These are phyloP conservation scores for Trissolcus brochymenae DNA, from an alignment of 2,888 invertebrate genomes.

Conservation along the genomic window DNA sequence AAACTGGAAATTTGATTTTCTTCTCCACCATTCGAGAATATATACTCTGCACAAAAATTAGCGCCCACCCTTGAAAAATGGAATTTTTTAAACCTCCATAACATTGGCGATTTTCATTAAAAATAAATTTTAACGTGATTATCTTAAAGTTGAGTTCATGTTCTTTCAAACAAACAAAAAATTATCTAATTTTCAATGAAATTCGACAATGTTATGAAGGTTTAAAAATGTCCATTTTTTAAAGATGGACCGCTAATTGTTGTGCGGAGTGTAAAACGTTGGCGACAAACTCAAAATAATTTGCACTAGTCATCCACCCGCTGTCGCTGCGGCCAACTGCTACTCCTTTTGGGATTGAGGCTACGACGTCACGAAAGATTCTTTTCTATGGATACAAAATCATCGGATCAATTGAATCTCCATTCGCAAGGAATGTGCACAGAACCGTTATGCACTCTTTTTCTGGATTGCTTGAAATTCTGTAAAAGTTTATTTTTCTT, in stretches of 20 bases:
- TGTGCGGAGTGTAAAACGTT: background rate
- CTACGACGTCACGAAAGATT: conserved; percentile 29
- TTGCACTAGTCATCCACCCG: conserved; percentile 69
- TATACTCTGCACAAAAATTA: no score
- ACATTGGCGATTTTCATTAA: no score
- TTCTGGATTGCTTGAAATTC: conserved; percentile 47
- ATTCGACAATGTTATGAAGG: no score
- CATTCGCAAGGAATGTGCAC: conserved; percentile 7
- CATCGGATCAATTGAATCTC: conserved; percentile 5
- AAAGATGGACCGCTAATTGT: no score
- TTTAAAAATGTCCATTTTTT: no score
- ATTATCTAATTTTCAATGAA: no score
- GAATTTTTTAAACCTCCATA: no score
- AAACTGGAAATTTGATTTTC: background rate
- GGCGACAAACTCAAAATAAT: conserved; percentile 56
- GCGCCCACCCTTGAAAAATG: no score
- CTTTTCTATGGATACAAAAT: conserved; percentile 1
- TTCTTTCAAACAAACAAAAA: no score
- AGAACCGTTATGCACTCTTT: conserved; percentile 20
- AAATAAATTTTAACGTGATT: no score
- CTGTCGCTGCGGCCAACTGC: conserved; percentile 63
- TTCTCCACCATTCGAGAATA: no score
- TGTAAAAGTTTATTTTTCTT: conserved; percentile 32
- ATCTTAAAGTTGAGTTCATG: no score
- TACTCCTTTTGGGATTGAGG: conserved; percentile 59